Percentiles rank a stretch among this genome's conserved stretches.
Conservation (phyloP, 2,113 vertebrate species). For the Tyto alba region DNA sequence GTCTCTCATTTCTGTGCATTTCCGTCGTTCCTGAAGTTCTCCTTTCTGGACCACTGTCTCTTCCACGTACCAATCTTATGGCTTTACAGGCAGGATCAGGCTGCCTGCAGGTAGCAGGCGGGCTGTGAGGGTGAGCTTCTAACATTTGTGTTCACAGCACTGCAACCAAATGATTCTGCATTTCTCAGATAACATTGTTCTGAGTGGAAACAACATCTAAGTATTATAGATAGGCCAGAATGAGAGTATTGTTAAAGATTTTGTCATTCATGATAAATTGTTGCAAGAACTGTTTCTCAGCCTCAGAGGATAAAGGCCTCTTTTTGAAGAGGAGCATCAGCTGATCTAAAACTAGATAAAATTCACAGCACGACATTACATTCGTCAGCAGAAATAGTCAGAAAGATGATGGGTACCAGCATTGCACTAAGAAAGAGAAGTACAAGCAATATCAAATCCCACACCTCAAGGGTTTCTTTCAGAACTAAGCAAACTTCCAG, state of each 20-base stretch:
- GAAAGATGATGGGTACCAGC: neutral
- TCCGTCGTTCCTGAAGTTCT: neutral
- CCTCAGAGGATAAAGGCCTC: neutral
- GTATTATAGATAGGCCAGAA: neutral
- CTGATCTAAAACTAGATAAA: neutral
- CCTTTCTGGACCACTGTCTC: too few species aligned
- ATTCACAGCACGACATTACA: neutral
- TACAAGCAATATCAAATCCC: neutral
- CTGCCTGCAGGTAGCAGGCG: neutral
- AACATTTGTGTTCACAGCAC: fast-evolving
- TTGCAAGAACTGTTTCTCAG: neutral
- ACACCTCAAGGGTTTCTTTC: neutral
- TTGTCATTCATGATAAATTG: neutral
- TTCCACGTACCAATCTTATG: fast-evolving
- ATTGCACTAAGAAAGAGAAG: neutral
- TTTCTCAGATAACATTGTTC: neutral
- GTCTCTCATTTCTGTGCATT: fast-evolving
- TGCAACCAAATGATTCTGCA: neutral
- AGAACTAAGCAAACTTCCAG: neutral
- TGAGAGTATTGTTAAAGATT: neutral
- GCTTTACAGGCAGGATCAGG: neutral
- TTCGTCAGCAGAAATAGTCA: neutral
- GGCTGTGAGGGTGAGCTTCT: neutral
- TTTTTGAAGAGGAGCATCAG: neutral
- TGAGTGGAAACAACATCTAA: neutral